Evolutionary conservation across 2,797 vertebrate species (phyloP).

Genomic region (Diplodus sargus): DNA sequence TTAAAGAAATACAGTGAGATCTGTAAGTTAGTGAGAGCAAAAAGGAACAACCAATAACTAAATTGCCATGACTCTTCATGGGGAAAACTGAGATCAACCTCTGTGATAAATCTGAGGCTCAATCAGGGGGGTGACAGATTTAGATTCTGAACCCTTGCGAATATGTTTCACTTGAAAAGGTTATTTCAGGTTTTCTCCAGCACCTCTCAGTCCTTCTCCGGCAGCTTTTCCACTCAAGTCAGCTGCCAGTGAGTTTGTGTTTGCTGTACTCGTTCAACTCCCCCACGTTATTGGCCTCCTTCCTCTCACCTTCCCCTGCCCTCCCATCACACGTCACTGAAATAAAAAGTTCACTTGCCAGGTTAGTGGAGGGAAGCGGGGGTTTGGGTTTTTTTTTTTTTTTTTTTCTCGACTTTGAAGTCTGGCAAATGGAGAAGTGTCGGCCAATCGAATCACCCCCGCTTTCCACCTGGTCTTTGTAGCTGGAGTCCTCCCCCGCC

Average conservation of each 20-base stretch:
- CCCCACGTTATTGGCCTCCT: neutral
- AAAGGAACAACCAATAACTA: neutral
- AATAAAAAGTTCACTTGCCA: slow-evolving; percentile 28
- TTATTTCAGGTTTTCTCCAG: neutral
- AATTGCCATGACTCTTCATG: neutral
- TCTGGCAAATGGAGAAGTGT: slow-evolving; percentile 52
- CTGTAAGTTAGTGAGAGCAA: neutral
- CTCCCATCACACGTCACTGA: slow-evolving; percentile 30
- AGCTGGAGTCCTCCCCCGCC: slow-evolving; percentile 26
- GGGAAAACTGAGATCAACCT: neutral
- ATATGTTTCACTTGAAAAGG: too few relatives aligned
- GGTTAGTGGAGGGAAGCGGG: neutral
- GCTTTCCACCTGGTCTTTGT: slow-evolving; percentile 44
- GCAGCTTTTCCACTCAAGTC: neutral
- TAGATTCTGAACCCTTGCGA: neutral
- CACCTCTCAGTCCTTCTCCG: neutral
- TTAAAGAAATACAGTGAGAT: neutral
- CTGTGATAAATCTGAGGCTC: neutral
- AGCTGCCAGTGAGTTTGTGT: slow-evolving; percentile 22
- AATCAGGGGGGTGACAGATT: neutral
- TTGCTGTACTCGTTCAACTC: slow-evolving; percentile 32
- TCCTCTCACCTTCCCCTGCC: slow-evolving; percentile 12
- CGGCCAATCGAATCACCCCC: slow-evolving; percentile 5
- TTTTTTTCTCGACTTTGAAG: slow-evolving; percentile 60
- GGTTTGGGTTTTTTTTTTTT: slow-evolving; percentile 14